These are phyloP conservation scores for Montipora sp. DNA, from an alignment of 64 coral and sea anemone species.

Conservation along the genomic window DNA sequence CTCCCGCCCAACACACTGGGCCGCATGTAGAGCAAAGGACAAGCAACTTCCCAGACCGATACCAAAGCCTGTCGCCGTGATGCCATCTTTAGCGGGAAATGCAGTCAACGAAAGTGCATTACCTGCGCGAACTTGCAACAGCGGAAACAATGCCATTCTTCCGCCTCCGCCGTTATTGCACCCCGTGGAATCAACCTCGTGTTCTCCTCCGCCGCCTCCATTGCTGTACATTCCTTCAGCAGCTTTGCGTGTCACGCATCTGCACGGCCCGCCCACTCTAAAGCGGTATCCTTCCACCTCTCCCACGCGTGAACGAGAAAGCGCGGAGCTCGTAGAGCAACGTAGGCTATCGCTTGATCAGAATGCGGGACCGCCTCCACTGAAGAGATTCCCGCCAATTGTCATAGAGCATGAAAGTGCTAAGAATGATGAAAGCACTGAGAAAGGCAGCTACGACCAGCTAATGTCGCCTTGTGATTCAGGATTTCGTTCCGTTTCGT, in stretches of 20 bases:
- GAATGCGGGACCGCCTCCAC: slow-evolving; percentile 28
- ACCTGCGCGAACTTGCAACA: not conserved
- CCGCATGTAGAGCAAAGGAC: not conserved
- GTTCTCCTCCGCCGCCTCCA: slow-evolving; percentile 78
- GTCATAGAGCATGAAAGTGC: slow-evolving; percentile 5
- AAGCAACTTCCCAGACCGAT: slow-evolving; percentile 40
- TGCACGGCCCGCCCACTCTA: slow-evolving; percentile 81
- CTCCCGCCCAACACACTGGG: slow-evolving; percentile 30
- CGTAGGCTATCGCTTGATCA: not conserved
- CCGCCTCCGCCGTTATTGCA: slow-evolving; percentile 9
- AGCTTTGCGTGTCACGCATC: slow-evolving; percentile 85
- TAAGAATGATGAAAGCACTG: not conserved
- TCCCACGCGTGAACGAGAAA: slow-evolving; percentile 15
- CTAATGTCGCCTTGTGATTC: not conserved
- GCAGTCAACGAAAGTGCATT: not conserved
- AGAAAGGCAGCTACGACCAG: not conserved
- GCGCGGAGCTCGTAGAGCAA: not conserved
- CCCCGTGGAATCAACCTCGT: slow-evolving; percentile 36
- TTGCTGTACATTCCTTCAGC: slow-evolving; percentile 88
- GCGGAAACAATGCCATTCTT: not conserved
- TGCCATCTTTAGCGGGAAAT: not conserved
- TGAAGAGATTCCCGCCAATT: slow-evolving; percentile 30
- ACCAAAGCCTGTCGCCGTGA: slow-evolving; percentile 38
- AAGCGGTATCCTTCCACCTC: slow-evolving; percentile 65
- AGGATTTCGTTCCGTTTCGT: not conserved